phyloP scores from a whole-genome alignment of 92 coral and sea anemone species.

The Isaurus tuberculatus region DNA sequence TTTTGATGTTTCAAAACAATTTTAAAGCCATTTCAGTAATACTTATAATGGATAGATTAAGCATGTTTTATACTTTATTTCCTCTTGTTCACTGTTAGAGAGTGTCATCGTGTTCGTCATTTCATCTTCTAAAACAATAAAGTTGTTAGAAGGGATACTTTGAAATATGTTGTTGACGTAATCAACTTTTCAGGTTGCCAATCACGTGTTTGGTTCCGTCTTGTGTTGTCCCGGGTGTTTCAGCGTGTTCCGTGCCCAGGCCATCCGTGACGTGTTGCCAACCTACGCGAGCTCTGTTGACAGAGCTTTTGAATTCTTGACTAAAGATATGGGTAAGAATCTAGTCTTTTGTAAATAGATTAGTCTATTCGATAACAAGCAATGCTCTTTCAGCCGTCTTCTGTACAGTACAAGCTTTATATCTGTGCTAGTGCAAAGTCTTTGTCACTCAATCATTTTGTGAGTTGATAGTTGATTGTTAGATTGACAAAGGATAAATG shows the following conservation, averaged over 20 bases:
- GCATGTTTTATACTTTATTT: no score
- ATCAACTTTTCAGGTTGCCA: slow-evolving; percentile 65
- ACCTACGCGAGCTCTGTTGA: slow-evolving; percentile 72
- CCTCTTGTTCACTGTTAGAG: background rate
- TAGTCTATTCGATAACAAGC: background rate
- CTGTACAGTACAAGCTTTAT: no score
- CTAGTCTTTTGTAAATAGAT: background rate
- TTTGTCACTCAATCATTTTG: background rate
- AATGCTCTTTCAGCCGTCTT: background rate
- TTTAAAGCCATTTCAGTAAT: no score
- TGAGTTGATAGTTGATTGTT: no score
- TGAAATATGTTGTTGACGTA: background rate
- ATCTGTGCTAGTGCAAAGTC: background rate
- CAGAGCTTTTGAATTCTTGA: slow-evolving; percentile 73
- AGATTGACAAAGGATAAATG: no score
- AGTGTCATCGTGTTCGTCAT: background rate
- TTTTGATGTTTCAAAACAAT: no score
- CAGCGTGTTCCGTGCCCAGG: slow-evolving; percentile 82
- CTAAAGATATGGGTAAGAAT: slow-evolving; percentile 71
- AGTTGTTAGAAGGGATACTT: background rate
- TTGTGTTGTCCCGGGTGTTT: slow-evolving; percentile 88
- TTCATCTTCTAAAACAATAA: background rate
- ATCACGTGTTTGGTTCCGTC: slow-evolving; percentile 87
- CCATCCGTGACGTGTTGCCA: slow-evolving; percentile 73
- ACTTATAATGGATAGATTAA: no score